Evolutionary conservation across 2,113 vertebrate genomes (phyloP).

Genomic region (Pongo pygmaeus): DNA sequence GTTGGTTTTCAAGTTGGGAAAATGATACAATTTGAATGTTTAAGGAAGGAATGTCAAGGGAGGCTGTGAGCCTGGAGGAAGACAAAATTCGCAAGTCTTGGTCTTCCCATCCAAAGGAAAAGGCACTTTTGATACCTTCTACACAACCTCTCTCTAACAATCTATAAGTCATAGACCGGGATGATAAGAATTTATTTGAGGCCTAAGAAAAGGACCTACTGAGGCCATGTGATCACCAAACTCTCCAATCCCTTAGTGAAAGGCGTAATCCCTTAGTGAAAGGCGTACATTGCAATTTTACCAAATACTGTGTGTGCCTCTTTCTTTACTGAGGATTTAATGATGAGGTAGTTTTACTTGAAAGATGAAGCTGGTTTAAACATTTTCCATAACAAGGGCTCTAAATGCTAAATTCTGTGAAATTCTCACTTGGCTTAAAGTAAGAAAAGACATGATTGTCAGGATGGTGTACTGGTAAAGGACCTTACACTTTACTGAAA

Average conservation of each 20-base stretch:
- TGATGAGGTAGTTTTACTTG: background rate
- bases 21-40: background rate
- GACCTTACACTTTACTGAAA: background rate
- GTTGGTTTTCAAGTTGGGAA: background rate
- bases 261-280: background rate
- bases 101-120: background rate
- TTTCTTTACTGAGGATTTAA: background rate
- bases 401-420: conserved; percentile 23
- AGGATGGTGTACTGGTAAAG: background rate
- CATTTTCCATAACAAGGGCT: background rate
- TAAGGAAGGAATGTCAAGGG: background rate
- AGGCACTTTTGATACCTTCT: background rate
- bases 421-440: background rate
- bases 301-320: background rate
- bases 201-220: background rate
- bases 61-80: background rate
- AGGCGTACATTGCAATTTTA: background rate
- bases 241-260: background rate
- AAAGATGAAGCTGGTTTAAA: background rate
- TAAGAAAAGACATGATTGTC: background rate
- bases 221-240: background rate
- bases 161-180: background rate
- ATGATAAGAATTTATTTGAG: background rate
- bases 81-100: background rate
- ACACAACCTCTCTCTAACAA: background rate